Percentiles rank a stretch among this genome's conserved stretches.
Evolutionary conservation across 2,888 invertebrate genomes (phyloP).

Genomic region (Cataglyphis rosenhaueri): DNA sequence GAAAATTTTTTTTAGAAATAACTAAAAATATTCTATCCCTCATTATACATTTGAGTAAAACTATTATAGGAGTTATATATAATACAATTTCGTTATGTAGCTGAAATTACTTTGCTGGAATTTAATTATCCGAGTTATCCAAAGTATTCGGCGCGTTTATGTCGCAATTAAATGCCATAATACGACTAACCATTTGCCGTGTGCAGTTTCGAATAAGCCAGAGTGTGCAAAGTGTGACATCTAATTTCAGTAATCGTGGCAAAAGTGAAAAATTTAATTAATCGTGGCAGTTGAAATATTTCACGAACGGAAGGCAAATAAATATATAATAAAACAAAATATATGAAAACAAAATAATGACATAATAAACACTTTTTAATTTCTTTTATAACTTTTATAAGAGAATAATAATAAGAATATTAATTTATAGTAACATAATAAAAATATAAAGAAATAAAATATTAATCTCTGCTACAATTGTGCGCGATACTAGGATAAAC

Average conservation of each 20-base stretch:
- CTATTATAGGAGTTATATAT: constrained; percentile 1
- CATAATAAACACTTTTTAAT: not conserved
- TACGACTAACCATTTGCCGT: constrained; percentile 23
- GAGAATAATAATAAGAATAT: not conserved
- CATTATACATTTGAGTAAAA: constrained; percentile 28
- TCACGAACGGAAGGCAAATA: not conserved
- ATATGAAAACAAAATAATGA: not conserved
- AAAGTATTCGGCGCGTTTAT: constrained; percentile 40
- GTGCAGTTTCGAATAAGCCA: constrained; percentile 17
- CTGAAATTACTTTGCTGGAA: constrained; percentile 37
- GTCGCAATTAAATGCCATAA: constrained; percentile 47
- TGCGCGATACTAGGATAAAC: not conserved
- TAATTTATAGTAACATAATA: not conserved
- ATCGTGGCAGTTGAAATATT: constrained; percentile 13
- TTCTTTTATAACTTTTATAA: not conserved
- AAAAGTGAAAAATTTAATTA: constrained; percentile 43
- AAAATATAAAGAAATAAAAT: not conserved
- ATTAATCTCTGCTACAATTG: constrained; percentile 7
- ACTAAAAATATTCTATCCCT: not conserved
- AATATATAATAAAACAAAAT: too few relatives aligned
- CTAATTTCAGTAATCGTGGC: constrained; percentile 34
- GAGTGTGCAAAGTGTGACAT: constrained; percentile 28
- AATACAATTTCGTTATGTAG: constrained; percentile 21
- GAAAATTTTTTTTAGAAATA: not conserved
- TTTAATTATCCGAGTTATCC: constrained; percentile 45